A percentile compares a stretch with the other conserved stretches of the same genome.
Evolutionary conservation across 2,888 invertebrate species (phyloP).

Genomic region (Tillus elongatus): DNA sequence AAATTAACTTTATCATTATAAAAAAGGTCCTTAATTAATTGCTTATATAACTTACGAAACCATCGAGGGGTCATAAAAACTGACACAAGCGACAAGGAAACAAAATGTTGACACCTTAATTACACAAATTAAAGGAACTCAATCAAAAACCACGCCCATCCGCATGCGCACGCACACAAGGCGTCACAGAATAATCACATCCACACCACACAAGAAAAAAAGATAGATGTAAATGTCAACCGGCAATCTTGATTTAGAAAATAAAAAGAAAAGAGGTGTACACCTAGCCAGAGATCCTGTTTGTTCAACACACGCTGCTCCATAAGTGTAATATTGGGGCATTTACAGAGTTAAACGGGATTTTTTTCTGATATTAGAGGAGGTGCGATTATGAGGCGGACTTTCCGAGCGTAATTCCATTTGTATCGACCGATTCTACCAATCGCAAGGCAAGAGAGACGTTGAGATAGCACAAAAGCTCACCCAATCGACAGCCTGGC

Average conservation of each 20-base stretch:
- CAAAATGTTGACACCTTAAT: constrained; percentile 31
- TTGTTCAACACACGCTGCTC: constrained; percentile 32
- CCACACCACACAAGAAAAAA: constrained; percentile 17
- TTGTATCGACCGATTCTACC: constrained; percentile 29
- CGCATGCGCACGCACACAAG: constrained; percentile 31
- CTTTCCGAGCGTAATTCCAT: constrained; percentile 31
- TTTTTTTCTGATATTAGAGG: constrained; percentile 26
- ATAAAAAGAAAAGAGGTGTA: constrained; percentile 25
- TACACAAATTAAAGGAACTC: constrained; percentile 28
- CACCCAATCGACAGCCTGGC: constrained; percentile 13
- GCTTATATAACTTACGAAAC: too few species aligned
- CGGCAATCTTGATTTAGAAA: constrained; percentile 28
- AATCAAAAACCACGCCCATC: constrained; percentile 25
- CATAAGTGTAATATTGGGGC: constrained; percentile 36
- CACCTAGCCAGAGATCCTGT: constrained; percentile 31
- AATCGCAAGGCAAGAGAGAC: constrained; percentile 20
- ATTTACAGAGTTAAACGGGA: constrained; percentile 22
- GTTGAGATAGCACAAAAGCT: constrained; percentile 16
- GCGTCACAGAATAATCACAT: constrained; percentile 25
- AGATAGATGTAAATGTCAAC: constrained; percentile 30
- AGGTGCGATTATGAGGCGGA: constrained; percentile 34
- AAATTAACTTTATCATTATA: too few species aligned
- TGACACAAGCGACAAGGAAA: constrained; percentile 27
- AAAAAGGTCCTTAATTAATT: too few species aligned
- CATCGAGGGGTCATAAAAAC: too few species aligned